phyloP scores from a whole-genome alignment of 2,888 invertebrate genomes.

The Mycalesis mineus region DNA sequence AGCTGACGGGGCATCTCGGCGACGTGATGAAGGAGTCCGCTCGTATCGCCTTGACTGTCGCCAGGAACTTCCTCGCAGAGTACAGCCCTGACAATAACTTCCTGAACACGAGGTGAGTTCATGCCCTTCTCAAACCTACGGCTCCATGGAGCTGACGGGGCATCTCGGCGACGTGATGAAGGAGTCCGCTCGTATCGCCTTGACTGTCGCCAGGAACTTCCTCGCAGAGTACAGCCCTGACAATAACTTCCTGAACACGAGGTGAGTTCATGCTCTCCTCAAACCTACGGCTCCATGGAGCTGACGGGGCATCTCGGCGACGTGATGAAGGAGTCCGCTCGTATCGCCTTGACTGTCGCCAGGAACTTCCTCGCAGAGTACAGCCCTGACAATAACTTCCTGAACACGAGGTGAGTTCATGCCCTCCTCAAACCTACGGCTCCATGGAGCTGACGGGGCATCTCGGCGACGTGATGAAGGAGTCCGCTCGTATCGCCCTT shows the following conservation, averaged over 20 bases:
- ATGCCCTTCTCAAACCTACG: not conserved
- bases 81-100: constrained; percentile 84
- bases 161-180: constrained; percentile 97
- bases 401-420: constrained; percentile 81
- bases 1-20: constrained; percentile 92
- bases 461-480: constrained; percentile 96
- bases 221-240: constrained; percentile 79
- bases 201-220: constrained; percentile 94
- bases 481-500: constrained; percentile 95
- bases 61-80: constrained; percentile 85
- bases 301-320: constrained; percentile 92
- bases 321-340: constrained; percentile 99
- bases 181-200: constrained; percentile 95
- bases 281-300: constrained; percentile 78
- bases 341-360: constrained; percentile 96
- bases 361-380: constrained; percentile 83
- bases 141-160: constrained; percentile 90
- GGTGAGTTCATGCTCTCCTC: constrained; percentile 49
- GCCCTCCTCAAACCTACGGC: not conserved
- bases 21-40: constrained; percentile 99
- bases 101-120: constrained; percentile 82
- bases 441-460: constrained; percentile 94
- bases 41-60: constrained; percentile 95
- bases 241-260: constrained; percentile 88
- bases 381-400: constrained; percentile 84